Percentiles rank a stretch among this genome's conserved stretches.
These are phyloP conservation scores for Cyphomyrus plagiostoma DNA, from an alignment of 2,113 vertebrate genomes.

Conservation along the genomic window DNA sequence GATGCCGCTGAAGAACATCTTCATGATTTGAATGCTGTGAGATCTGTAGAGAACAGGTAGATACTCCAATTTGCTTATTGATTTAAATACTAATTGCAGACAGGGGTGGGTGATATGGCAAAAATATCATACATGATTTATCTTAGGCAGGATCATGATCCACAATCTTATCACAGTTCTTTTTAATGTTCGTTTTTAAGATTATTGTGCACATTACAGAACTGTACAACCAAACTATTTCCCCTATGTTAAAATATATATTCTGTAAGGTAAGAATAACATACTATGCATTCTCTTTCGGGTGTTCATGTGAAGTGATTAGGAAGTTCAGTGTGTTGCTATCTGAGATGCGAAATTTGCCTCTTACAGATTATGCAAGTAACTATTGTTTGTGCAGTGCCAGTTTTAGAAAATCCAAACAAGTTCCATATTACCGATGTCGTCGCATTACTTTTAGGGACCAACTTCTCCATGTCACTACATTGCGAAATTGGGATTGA, in stretches of 20 bases:
- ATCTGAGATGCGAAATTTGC: too few relatives aligned
- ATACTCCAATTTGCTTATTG: neutral
- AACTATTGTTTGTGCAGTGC: too few relatives aligned
- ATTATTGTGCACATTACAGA: neutral
- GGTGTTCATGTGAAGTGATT: too few relatives aligned
- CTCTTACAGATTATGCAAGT: too few relatives aligned
- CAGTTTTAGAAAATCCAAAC: too few relatives aligned
- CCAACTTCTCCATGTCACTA: too few relatives aligned
- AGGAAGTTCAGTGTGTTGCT: too few relatives aligned
- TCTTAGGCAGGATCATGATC: neutral
- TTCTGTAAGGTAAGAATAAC: neutral
- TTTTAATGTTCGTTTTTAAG: neutral
- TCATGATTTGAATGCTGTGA: neutral
- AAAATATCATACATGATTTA: neutral
- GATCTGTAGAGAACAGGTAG: neutral
- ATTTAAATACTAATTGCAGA: neutral
- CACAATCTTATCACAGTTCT: neutral
- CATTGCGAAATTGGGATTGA: neutral
- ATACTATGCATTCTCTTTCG: neutral
- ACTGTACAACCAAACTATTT: neutral
- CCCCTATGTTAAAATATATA: neutral
- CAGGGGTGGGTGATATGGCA: neutral
- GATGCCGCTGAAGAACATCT: neutral
- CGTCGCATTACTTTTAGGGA: too few relatives aligned
- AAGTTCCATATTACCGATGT: too few relatives aligned